Evolutionary conservation across 2,113 vertebrate species (phyloP), one percentile per base, ranked within the genome.

Genomic region (Corydoras sp.): DNA sequence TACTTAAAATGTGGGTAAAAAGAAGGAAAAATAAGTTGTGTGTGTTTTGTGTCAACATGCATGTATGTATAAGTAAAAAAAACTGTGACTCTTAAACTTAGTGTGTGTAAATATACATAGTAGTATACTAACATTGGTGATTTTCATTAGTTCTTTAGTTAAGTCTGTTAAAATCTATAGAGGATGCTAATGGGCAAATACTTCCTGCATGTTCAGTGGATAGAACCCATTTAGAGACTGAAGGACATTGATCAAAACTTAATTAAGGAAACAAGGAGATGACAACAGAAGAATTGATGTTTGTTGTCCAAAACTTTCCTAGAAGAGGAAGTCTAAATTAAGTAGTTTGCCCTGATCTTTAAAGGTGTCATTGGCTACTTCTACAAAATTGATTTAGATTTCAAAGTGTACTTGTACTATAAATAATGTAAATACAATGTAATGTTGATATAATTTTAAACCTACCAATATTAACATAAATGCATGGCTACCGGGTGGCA

Each of bases 161-260:
- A 78, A 81, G 75, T 58, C n/a, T 15, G 61, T 65, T 61, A 68
- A 58, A 85, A 80, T 86, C 74, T 80, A 81, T 80, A 56, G 43
- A 43, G 53, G 53, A 68, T 73, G 75, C 79, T 85, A 84, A 87
- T 85, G 81, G 76, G 75, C 71, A 71, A 74, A 32, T 78, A 69
- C 76, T 81, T 77, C 79, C 74, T 71, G 77, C 18, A 69, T 62
- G 74, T 78, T 71, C 70, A 78, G 75, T 62, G 77, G 75, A 62
- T 75, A 78, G 63, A 10, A 73, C 61, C 61, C 31, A 68, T 73
- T 83, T 76, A 78, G 71, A 48, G 77, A 81, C 73, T 82, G 80
- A 83, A 80, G 81, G 70, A 62, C 15, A 29, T 76, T 81, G 79
- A 83, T 84, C 73, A 58, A 85, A 85, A 81, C 80, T 67, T 76